phyloP scores from a whole-genome alignment of 1,140 invertebrate genomes.

The Andrena cerasifolii region DNA sequence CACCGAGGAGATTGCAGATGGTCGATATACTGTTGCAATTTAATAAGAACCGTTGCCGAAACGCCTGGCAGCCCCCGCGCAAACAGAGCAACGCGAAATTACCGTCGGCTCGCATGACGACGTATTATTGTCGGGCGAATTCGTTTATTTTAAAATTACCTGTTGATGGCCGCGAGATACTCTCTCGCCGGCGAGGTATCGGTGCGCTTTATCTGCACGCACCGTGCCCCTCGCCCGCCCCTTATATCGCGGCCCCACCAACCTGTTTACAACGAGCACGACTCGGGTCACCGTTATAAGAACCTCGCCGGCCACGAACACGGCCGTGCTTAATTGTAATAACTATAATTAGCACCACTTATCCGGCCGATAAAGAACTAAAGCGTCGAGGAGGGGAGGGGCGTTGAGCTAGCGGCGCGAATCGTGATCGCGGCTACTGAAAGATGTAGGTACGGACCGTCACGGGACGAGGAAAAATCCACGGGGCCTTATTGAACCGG shows the following conservation, averaged over 20 bases:
- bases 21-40: background rate
- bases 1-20: background rate
- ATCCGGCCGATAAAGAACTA: conserved; percentile 41
- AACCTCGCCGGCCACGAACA: conserved; percentile 35
- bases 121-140: background rate
- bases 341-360: conserved; percentile 57
- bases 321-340: conserved; percentile 43
- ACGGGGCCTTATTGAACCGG: background rate
- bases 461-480: background rate
- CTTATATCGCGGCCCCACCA: background rate
- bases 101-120: background rate
- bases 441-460: background rate
- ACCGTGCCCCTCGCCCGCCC: background rate
- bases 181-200: conserved; percentile 31
- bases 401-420: background rate
- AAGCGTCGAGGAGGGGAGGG: background rate
- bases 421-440: background rate
- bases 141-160: conserved; percentile 24
- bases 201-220: conserved; percentile 14
- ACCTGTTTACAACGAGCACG: background rate
- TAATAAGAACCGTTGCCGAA: background rate
- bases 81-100: conserved; percentile 9
- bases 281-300: conserved; percentile 33
- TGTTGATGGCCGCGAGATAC: conserved; percentile 30
- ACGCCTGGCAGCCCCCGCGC: background rate